phyloP scores from a whole-genome alignment of 2,113 vertebrate genomes.

The Saccopteryx bilineata region DNA sequence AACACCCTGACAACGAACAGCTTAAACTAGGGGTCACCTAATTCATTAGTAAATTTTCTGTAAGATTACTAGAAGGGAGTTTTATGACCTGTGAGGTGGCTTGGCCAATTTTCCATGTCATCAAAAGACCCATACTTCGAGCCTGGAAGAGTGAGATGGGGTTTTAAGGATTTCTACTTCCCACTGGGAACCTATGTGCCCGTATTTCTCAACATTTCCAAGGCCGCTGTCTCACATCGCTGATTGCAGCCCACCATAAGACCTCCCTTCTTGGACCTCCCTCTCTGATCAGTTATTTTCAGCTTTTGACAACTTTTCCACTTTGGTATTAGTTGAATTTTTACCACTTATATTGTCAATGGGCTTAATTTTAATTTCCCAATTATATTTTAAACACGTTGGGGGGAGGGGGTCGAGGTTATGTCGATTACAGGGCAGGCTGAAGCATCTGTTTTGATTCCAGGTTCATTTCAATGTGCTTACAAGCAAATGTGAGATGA shows the following conservation, averaged over 20 bases:
- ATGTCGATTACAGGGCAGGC: background rate
- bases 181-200: accelerated
- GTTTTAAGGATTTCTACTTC: background rate
- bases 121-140: background rate
- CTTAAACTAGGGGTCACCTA: background rate
- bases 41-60: background rate
- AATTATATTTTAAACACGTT: background rate
- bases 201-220: background rate
- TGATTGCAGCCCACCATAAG: background rate
- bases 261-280: background rate
- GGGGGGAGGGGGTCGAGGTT: background rate
- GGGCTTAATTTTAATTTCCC: background rate
- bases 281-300: background rate
- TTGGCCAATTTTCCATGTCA: background rate
- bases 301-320: background rate
- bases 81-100: background rate
- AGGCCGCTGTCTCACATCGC: background rate
- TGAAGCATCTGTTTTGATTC: constrained; percentile 8
- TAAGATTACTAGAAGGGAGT: background rate
- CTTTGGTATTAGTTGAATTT: background rate
- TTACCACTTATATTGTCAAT: constrained; percentile 13
- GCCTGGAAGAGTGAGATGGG: background rate
- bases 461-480: constrained; percentile 13
- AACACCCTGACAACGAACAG: background rate
- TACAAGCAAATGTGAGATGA: constrained; percentile 34